Evolutionary conservation across 1,140 invertebrate genomes (phyloP).

Genomic region (Lamellibrachia luymesi): DNA sequence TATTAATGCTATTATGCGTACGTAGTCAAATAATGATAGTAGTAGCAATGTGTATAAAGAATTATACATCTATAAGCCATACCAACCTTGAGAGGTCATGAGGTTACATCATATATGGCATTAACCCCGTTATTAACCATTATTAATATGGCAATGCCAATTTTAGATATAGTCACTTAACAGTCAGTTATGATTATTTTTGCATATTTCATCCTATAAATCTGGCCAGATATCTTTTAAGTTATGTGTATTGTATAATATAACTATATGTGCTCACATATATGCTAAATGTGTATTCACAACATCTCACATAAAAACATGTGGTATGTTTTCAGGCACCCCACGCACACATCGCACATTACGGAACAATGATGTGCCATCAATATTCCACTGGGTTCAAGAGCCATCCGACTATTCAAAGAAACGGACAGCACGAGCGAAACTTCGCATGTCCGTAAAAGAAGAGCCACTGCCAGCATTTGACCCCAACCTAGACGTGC

Average conservation of each 20-base stretch:
- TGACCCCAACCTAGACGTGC: background rate
- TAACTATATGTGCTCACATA: background rate
- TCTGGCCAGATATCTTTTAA: background rate
- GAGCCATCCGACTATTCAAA: background rate
- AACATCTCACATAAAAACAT: background rate
- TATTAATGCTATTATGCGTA: background rate
- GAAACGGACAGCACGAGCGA: background rate
- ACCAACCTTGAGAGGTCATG: background rate
- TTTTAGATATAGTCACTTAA: background rate
- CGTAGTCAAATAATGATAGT: background rate
- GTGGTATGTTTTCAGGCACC: background rate
- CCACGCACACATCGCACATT: background rate
- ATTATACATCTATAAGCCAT: background rate
- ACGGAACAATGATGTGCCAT: background rate
- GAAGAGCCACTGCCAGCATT: background rate
- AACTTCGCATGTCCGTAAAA: background rate
- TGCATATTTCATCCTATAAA: background rate
- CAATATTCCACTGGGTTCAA: background rate
- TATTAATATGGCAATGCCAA: background rate
- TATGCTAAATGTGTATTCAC: background rate
- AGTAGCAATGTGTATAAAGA: background rate
- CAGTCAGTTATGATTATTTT: background rate
- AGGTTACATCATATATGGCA: no score
- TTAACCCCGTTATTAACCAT: background rate
- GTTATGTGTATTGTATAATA: background rate